Conservation (phyloP, 2,888 invertebrate genomes). For the Calameuta pallipes region DNA sequence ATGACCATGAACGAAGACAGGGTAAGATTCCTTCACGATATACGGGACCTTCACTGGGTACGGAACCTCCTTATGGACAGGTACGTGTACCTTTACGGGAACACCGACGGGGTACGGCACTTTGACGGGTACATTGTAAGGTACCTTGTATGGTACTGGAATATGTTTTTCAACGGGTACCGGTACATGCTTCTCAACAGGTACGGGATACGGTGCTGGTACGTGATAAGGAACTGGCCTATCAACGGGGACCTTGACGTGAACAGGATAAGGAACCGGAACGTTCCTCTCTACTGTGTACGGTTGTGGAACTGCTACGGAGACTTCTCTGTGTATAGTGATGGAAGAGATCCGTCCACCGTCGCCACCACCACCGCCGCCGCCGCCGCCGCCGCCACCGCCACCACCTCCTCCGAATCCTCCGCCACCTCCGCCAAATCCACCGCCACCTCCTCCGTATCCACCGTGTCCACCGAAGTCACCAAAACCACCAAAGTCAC, state of each 20-base stretch:
- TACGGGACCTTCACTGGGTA: conserved; percentile 47
- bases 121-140: conserved; percentile 48
- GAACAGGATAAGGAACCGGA: conserved; percentile 50
- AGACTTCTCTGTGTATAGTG: conserved; percentile 56
- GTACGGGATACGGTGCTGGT: conserved; percentile 51
- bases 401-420: conserved; percentile 35
- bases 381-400: conserved; percentile 29
- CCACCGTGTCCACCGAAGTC: conserved; percentile 23
- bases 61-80: conserved; percentile 45
- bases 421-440: conserved; percentile 27
- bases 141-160: conserved; percentile 49
- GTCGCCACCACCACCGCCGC: conserved; percentile 39
- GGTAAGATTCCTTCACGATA: conserved; percentile 48
- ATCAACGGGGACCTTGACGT: conserved; percentile 54
- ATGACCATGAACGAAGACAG: conserved; percentile 41
- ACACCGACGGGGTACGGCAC: conserved; percentile 51
- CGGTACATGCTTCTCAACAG: conserved; percentile 47
- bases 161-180: conserved; percentile 52
- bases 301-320: conserved; percentile 55
- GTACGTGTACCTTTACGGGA: conserved; percentile 46
- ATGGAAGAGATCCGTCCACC: conserved; percentile 52
- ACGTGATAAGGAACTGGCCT: conserved; percentile 50
- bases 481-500: conserved; percentile 10
- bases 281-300: conserved; percentile 54
- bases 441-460: conserved; percentile 7